These are phyloP conservation scores for Drosophila mimetica DNA, from an alignment of 2,888 invertebrate species.

Conservation along the genomic window DNA sequence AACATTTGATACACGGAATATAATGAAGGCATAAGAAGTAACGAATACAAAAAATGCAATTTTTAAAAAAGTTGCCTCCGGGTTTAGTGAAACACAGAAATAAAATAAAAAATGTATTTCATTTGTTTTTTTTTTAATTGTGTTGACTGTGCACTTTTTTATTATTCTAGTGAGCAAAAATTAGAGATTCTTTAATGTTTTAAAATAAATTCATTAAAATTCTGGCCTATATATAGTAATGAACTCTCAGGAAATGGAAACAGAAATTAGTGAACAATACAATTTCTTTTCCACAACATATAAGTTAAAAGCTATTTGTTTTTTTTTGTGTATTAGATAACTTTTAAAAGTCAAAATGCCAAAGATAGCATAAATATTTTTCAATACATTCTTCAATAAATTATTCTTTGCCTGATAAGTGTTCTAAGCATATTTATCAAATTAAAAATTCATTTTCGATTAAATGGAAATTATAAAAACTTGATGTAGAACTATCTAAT, in stretches of 20 bases:
- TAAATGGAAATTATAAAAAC: conserved; percentile 4
- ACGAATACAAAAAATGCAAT: conserved; percentile 3
- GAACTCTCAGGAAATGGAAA: background rate
- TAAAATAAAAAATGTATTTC: background rate
- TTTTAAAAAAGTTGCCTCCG: background rate
- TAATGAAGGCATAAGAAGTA: conserved; percentile 9
- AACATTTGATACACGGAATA: conserved; percentile 13
- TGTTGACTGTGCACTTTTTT: too few relatives aligned
- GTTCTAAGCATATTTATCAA: conserved; percentile 5
- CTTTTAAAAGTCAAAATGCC: background rate
- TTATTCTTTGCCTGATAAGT: conserved; percentile 7
- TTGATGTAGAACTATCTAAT: conserved; percentile 10
- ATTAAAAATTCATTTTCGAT: conserved; percentile 8
- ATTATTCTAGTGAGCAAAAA: too few relatives aligned
- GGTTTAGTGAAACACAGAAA: background rate
- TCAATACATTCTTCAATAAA: background rate
- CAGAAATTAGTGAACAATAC: background rate
- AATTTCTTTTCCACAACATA: too few relatives aligned
- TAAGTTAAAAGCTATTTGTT: background rate
- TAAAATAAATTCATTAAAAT: background rate
- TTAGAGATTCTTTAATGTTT: background rate
- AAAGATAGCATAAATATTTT: background rate
- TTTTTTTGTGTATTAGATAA: background rate
- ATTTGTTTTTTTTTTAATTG: background rate
- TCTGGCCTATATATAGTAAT: background rate